Evolutionary conservation across 1,140 invertebrate species (phyloP).

Genomic region (Zaprionus africanus): DNA sequence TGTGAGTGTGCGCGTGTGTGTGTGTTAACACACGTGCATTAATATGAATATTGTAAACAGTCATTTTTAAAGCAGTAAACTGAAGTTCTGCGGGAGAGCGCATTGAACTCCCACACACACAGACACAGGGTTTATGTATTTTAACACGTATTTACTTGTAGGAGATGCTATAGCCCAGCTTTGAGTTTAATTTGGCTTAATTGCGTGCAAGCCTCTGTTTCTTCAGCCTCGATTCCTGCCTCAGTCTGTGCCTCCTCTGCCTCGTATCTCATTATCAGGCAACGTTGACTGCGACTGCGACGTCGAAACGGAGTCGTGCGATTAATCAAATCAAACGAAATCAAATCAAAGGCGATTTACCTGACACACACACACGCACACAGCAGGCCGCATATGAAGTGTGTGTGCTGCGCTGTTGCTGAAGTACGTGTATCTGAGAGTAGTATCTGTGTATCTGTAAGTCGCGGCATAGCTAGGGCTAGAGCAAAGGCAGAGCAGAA

Average conservation of each 20-base stretch:
- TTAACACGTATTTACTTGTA: conserved; percentile 50
- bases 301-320: conserved; percentile 55
- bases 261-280: conserved; percentile 74
- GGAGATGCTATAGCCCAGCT: conserved; percentile 31
- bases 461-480: conserved; percentile 23
- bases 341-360: conserved; percentile 80
- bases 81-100: conserved; percentile 59
- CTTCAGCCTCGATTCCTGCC: not conserved
- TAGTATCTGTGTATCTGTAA: conserved; percentile 30
- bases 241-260: conserved; percentile 9
- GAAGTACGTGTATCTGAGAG: conserved; percentile 27
- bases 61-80: conserved; percentile 65
- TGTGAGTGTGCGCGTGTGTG: conserved; percentile 30
- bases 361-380: conserved; percentile 66
- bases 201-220: conserved; percentile 66
- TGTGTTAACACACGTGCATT: conserved; percentile 66
- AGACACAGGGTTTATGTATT: conserved; percentile 18
- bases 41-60: conserved; percentile 78
- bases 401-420: conserved; percentile 10
- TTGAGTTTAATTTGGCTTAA: conserved; percentile 68
- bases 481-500: not conserved
- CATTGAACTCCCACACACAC: conserved; percentile 53
- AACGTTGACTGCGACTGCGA: conserved; percentile 5
- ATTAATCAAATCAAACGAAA: conserved; percentile 83
- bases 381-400: conserved; percentile 32